Evolutionary conservation across 2,888 invertebrate genomes (phyloP).

Genomic region (Tiliacea citrago): DNA sequence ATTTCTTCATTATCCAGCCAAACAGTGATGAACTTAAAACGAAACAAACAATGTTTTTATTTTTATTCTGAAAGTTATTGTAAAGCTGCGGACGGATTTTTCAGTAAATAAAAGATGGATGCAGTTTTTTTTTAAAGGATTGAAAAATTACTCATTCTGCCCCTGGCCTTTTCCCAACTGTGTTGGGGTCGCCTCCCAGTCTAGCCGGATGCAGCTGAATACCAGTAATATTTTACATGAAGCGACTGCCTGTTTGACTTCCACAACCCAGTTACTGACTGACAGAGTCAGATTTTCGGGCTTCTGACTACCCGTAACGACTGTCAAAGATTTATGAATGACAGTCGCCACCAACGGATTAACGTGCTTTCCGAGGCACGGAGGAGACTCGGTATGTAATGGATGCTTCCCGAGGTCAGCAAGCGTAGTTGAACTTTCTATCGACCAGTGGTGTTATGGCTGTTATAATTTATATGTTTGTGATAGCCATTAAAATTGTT

Average conservation of each 20-base stretch:
- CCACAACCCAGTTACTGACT: neutral
- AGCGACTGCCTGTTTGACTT: neutral
- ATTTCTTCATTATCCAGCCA: constrained; percentile 35
- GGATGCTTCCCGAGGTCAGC: too few species aligned
- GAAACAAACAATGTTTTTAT: constrained; percentile 18
- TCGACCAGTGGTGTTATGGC: too few species aligned
- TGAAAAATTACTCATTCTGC: neutral
- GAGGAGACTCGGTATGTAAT: too few species aligned
- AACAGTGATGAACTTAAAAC: constrained; percentile 10
- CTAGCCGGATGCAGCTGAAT: neutral
- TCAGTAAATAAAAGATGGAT: neutral
- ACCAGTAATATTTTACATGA: neutral
- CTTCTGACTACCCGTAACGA: neutral
- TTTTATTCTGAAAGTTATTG: constrained; percentile 3
- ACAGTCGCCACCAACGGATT: neutral
- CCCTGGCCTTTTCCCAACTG: neutral
- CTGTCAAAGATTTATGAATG: neutral
- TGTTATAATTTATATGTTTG: too few species aligned
- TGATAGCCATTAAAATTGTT: too few species aligned
- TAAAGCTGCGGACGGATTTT: neutral
- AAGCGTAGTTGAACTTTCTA: too few species aligned
- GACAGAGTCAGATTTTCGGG: neutral
- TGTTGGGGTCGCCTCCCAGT: neutral
- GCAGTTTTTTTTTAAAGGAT: neutral
- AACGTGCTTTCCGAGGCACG: neutral